Evolutionary conservation across 23 tunicate genomes (phyloP), one percentile per base, ranked within the genome.

Genomic region (Oikopleura vanhoeffeni): DNA sequence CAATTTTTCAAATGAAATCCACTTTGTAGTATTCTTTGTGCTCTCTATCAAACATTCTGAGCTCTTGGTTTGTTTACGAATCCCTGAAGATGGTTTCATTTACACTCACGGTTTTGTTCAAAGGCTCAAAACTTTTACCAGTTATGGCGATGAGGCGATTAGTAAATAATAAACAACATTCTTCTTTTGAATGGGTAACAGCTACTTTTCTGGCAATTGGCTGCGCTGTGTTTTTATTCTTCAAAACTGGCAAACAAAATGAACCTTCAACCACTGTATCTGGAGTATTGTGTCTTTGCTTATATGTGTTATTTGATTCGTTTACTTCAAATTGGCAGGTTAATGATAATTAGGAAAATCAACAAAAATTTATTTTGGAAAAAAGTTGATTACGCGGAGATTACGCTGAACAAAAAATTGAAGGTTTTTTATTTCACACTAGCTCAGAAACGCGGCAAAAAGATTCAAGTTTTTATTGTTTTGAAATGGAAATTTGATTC

Each of bases 321-420:
- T 71, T 71, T 32, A 71, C 79, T 3, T 71, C 79, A 30, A 71
- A 71, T 32, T 71, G 79, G 79, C 79, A 71, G 32, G 64, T 49
- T 8, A 49, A 24, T 49, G 64, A n/a, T n/a, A n/a, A n/a, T n/a
- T n/a, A n/a, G n/a, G n/a, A n/a, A n/a, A n/a, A n/a, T n/a, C n/a
- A n/a, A n/a, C n/a, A n/a, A n/a, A n/a, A n/a, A n/a, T n/a, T n/a
- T n/a, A n/a, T n/a, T n/a, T n/a, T n/a, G n/a, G n/a, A n/a, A n/a
- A n/a, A n/a, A n/a, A n/a, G n/a, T n/a, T n/a, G n/a, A n/a, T n/a
- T n/a, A n/a, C n/a, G n/a, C n/a, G n/a, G n/a, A n/a, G n/a, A n/a
- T n/a, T n/a, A n/a, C n/a, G n/a, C n/a, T n/a, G n/a, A n/a, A n/a
- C n/a, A n/a, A n/a, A n/a, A n/a, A n/a, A n/a, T n/a, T n/a, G n/a